These are phyloP conservation scores for Theodoxus fluviatilis DNA, from an alignment of 2,888 invertebrate genomes.

Conservation along the genomic window DNA sequence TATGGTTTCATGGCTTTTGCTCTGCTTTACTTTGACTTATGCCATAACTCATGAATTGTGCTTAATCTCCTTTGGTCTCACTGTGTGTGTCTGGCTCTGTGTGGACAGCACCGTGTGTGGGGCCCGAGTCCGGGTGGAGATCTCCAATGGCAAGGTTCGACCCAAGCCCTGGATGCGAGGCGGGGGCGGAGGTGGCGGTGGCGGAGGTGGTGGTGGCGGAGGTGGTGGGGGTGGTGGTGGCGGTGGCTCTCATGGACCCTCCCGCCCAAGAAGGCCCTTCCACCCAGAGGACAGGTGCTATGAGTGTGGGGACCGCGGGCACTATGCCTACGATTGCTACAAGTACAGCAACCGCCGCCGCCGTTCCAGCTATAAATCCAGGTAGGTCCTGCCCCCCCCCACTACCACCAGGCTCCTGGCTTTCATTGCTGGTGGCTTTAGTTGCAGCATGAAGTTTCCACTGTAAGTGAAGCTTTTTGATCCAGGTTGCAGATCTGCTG, in stretches of 20 bases:
- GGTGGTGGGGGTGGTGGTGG: constrained; percentile 33
- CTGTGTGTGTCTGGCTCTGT: constrained; percentile 17
- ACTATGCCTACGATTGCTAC: constrained; percentile 87
- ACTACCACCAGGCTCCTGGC: too few species aligned
- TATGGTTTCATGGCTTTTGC: too few species aligned
- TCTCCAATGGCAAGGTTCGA: constrained; percentile 81
- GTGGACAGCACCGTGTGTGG: constrained; percentile 75
- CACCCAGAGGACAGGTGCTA: constrained; percentile 92
- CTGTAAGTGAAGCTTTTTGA: too few species aligned
- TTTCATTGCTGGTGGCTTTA: too few species aligned
- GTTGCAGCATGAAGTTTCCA: too few species aligned
- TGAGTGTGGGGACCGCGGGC: constrained; percentile 91
- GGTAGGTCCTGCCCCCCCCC: too few species aligned
- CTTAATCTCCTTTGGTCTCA: neutral
- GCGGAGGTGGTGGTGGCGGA: constrained; percentile 34
- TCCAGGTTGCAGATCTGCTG: too few species aligned
- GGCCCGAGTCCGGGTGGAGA: constrained; percentile 86
- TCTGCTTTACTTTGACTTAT: too few species aligned
- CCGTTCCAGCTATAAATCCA: too few species aligned
- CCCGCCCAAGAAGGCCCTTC: constrained; percentile 71
- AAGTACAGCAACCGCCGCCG: too few species aligned
- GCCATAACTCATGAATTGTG: too few species aligned
- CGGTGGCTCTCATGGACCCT: constrained; percentile 37
- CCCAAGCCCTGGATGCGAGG: constrained; percentile 60
- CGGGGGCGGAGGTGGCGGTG: constrained; percentile 36